Base-by-base conservation (phyloP, 1,140 invertebrate species). In the Drosophila seguyi region DNA sequence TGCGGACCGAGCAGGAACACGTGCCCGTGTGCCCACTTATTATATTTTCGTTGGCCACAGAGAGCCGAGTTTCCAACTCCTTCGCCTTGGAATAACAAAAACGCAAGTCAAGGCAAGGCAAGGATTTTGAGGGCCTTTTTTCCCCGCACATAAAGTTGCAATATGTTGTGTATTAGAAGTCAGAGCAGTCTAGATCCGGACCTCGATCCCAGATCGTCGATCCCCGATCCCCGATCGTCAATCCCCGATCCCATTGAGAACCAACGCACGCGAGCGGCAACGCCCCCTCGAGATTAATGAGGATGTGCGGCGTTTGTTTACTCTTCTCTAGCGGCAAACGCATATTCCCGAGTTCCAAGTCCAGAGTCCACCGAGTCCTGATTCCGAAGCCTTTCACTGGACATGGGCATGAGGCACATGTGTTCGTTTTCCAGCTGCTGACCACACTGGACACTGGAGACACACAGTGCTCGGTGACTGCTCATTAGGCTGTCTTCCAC, bases 201-300 rank as follows among this genome's bases (percentile, higher is more conserved):
- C 14, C 16, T 38, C 18, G 31, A 62, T 41, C 25, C 57, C 44
- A 6, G 25, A 48, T 48, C n/a, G 4, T 41, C 48, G 41, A 47
- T 27, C 7, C 7, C 39, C 39, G 3, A 18, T 18, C n/a, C 31
- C 38, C 20, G 25, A 22, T 61, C 34, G 58, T 25, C 39, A 1
- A 18, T 18, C n/a, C 31, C 31, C 20, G 34, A 27, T 61, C 34
- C 63, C 67, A 75, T 67, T 72, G 53, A 69, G 16, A 36, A 11
- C 41, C 44, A 31, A 47, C 45, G 62, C 73, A 79, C 81, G 81
- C 81, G 77, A 66, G 59, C 45, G 44, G 11, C 38, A 45, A 77
- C 75, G 52, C 85, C 84, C 84, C 85, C 85, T 90, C 74, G 85
- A 88, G 85, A 88, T 88, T 88, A 88, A 88, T 90, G 78, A 85